Evolutionary conservation across 2,888 invertebrate species (phyloP).

Genomic region (Epistrophe eligans): DNA sequence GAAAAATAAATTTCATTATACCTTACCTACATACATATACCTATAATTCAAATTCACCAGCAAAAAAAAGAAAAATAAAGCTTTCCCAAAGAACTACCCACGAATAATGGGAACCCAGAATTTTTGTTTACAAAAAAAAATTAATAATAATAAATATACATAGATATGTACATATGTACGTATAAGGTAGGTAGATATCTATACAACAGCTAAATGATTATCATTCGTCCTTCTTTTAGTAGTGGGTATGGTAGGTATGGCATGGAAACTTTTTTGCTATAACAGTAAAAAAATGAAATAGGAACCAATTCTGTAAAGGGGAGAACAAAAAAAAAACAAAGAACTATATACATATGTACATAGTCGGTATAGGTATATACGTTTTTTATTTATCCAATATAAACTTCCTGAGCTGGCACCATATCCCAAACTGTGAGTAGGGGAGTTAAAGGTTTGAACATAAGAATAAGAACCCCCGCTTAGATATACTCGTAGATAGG

Average conservation of each 20-base stretch:
- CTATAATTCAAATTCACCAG: conserved; percentile 55
- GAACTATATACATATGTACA: neutral
- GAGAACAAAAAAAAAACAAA: neutral
- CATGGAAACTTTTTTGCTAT: conserved; percentile 50
- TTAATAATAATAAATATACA: neutral
- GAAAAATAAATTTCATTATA: conserved; percentile 67
- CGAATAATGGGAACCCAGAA: conserved; percentile 48
- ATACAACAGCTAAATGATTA: conserved; percentile 46
- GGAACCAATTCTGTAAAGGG: conserved; percentile 9
- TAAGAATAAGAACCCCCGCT: conserved; percentile 69
- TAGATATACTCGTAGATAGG: conserved; percentile 9
- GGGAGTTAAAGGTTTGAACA: conserved; percentile 47
- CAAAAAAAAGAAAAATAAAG: conserved; percentile 1
- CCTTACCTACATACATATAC: neutral
- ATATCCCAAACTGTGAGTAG: neutral
- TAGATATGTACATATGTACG: neutral
- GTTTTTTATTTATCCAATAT: conserved; percentile 44
- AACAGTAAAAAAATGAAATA: conserved; percentile 55
- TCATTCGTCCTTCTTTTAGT: conserved; percentile 47
- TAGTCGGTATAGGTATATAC: neutral
- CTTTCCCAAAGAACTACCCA: conserved; percentile 24
- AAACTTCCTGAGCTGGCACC: conserved; percentile 28
- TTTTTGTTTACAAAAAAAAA: conserved; percentile 40
- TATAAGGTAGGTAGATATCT: neutral
- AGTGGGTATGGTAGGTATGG: neutral